Percentiles rank a stretch among this genome's conserved stretches.
phyloP scores from a whole-genome alignment of 2,888 invertebrate genomes.

The Epirrhoe tristata region DNA sequence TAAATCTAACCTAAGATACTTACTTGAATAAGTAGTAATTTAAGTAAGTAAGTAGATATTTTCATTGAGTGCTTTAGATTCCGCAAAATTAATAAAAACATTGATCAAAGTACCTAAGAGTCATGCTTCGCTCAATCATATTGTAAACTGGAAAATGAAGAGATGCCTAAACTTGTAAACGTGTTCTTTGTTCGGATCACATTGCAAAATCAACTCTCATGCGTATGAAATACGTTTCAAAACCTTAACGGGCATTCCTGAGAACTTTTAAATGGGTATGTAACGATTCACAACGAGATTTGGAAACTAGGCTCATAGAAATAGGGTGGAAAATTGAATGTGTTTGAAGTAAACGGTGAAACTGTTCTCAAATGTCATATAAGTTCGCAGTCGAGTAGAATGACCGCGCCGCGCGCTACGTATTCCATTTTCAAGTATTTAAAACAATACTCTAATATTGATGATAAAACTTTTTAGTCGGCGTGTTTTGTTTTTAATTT shows the following conservation, averaged over 20 bases:
- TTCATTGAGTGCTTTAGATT: background rate
- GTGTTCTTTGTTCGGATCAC: conserved; percentile 34
- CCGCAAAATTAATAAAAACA: background rate
- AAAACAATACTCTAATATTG: conserved; percentile 16
- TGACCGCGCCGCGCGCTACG: conserved; percentile 48
- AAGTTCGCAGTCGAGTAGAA: conserved; percentile 51
- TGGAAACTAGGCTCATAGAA: rapidly evolving
- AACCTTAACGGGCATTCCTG: background rate
- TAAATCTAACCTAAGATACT: background rate
- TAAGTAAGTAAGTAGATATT: background rate
- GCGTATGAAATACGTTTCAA: background rate
- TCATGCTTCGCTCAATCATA: conserved; percentile 8
- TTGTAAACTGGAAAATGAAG: conserved; percentile 36
- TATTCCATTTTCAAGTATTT: conserved; percentile 38
- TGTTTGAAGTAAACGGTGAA: conserved; percentile 36
- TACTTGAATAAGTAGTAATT: background rate
- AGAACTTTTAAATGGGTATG: conserved; percentile 20
- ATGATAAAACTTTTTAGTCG: conserved; percentile 7
- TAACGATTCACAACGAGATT: conserved; percentile 18
- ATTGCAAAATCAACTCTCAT: conserved; percentile 22
- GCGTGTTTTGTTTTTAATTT: conserved; percentile 23
- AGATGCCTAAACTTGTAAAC: conserved; percentile 32
- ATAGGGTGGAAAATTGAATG: conserved; percentile 40
- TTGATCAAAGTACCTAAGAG: background rate
- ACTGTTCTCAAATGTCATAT: conserved; percentile 47